phyloP scores from a whole-genome alignment of 2,797 vertebrate genomes.

The Cercopithecus hamlyni region DNA sequence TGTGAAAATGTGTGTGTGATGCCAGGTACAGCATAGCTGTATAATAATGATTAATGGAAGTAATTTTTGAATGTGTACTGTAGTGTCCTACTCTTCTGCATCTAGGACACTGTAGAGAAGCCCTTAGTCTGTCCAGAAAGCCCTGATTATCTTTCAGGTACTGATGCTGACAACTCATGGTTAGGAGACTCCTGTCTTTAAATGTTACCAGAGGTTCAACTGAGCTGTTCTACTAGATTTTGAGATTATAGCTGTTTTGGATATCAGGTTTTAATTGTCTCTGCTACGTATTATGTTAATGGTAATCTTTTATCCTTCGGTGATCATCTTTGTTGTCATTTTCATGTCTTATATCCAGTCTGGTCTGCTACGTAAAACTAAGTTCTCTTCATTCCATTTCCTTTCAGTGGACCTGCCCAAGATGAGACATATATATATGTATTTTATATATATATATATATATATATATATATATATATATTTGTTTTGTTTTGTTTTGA shows the following conservation, averaged over 20 bases:
- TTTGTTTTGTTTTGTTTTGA: not conserved
- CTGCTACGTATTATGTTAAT: not conserved
- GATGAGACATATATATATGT: not conserved
- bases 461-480: too few relatives aligned
- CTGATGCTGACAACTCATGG: not conserved
- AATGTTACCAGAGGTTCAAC: not conserved
- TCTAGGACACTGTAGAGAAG: not conserved
- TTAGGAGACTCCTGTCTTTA: not conserved
- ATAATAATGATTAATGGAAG: not conserved
- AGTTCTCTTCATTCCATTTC: not conserved
- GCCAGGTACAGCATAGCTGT: not conserved
- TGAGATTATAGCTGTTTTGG: not conserved
- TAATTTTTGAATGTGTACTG: not conserved
- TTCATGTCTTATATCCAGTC: not conserved
- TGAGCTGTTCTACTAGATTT: not conserved
- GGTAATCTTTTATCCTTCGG: not conserved
- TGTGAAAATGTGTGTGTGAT: not conserved
- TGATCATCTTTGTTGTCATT: not conserved
- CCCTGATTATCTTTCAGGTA: not conserved
- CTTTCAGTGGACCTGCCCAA: not conserved
- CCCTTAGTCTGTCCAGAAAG: not conserved
- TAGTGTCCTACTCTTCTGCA: not conserved
- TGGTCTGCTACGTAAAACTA: not conserved
- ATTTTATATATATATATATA: too few relatives aligned
- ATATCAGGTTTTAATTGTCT: not conserved